Evolutionary conservation across 2,797 vertebrate genomes (phyloP).

Genomic region (Pseudopleuronectes americanus): DNA sequence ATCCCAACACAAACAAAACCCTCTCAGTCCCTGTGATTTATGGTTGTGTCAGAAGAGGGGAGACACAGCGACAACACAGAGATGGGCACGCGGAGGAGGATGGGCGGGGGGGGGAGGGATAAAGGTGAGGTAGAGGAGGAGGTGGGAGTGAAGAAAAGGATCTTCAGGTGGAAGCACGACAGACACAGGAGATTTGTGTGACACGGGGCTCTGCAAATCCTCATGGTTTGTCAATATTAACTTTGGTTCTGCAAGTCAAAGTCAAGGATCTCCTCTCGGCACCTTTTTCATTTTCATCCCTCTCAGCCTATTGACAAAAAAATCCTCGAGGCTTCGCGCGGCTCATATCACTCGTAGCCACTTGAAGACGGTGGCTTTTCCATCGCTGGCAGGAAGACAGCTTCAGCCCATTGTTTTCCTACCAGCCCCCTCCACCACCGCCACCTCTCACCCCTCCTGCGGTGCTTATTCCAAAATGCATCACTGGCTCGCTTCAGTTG

Average conservation of each 20-base stretch:
- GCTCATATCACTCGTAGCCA: conserved; percentile 39
- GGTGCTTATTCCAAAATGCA: conserved; percentile 57
- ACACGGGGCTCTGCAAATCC: conserved; percentile 26
- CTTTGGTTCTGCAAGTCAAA: conserved; percentile 35
- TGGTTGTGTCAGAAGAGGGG: conserved; percentile 72
- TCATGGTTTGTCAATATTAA: conserved; percentile 36
- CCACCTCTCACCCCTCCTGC: not conserved
- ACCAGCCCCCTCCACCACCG: conserved; percentile 1
- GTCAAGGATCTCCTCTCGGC: conserved; percentile 35
- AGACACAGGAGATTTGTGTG: conserved; percentile 9
- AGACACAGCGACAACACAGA: conserved; percentile 32
- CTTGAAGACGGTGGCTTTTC: conserved; percentile 34
- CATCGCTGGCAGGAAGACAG: conserved; percentile 6
- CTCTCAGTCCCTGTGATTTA: conserved; percentile 79
- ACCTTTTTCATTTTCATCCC: conserved; percentile 39
- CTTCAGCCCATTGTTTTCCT: conserved; percentile 37
- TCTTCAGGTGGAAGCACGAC: conserved; percentile 32
- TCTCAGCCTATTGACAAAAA: conserved; percentile 42
- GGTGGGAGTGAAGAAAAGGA: conserved; percentile 40
- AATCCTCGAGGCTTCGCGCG: conserved; percentile 24
- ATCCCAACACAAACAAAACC: conserved; percentile 80
- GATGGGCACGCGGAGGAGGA: not conserved
- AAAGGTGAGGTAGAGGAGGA: conserved; percentile 20
- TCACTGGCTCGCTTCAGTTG: conserved; percentile 32
- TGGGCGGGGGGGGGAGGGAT: not conserved